Conservation (phyloP, 1,140 invertebrate genomes). For the Phthorimaea operculella region DNA sequence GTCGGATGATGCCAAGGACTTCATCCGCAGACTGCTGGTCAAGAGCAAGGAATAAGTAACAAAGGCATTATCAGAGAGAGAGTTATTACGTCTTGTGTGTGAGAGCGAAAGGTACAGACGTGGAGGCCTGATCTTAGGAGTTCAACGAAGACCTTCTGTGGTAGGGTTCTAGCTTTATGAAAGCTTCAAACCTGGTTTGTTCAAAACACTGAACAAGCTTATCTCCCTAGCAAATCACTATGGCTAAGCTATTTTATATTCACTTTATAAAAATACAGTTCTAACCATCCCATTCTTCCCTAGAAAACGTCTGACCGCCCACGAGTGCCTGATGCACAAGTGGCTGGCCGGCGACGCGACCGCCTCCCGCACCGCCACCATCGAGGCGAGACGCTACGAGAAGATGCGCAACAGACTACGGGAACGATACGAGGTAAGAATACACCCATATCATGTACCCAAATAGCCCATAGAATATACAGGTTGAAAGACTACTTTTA, state of each 20-base stretch:
- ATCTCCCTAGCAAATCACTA: no score
- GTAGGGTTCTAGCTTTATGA: conserved; percentile 6
- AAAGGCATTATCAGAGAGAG: no score
- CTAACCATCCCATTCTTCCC: conserved; percentile 19
- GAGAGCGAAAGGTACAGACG: no score
- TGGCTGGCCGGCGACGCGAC: conserved; percentile 92
- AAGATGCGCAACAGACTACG: conserved; percentile 89
- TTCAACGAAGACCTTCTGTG: conserved; percentile 93
- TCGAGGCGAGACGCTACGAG: conserved; percentile 85
- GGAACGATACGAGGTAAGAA: conserved; percentile 75
- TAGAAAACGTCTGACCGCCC: conserved; percentile 96
- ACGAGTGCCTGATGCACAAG: conserved; percentile 94
- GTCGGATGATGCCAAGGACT: conserved; percentile 97
- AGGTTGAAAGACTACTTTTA: no score
- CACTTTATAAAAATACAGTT: no score
- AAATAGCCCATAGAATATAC: neutral
- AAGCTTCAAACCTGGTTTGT: no score
- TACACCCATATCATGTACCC: neutral
- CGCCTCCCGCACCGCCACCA: conserved; percentile 78
- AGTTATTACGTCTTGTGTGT: no score
- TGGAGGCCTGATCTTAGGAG: conserved; percentile 98
- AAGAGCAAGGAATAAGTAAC: conserved; percentile 92
- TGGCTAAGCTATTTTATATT: no score
- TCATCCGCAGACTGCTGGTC: conserved; percentile 91
- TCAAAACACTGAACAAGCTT: no score